Percentiles rank a stretch among this genome's conserved stretches.
Conservation (phyloP, 2,888 invertebrate genomes). For the Tolmerus cingulatus region DNA sequence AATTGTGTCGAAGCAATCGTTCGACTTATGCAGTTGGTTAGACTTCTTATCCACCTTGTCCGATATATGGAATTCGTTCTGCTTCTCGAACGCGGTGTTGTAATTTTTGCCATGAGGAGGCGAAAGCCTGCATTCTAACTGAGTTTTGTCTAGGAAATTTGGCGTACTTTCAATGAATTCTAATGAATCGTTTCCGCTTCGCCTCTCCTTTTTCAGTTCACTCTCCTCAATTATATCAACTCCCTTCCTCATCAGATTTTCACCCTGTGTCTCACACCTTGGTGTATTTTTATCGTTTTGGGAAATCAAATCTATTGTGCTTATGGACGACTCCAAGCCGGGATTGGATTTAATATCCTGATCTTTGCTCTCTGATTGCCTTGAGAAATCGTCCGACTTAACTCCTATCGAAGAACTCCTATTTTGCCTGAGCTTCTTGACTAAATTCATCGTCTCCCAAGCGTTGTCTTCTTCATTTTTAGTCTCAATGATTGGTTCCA, state of each 20-base stretch:
- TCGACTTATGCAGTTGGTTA: background rate
- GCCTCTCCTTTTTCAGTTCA: background rate
- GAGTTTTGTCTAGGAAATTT: conserved; percentile 1
- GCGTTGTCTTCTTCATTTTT: conserved; percentile 74
- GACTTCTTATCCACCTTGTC: conserved; percentile 2
- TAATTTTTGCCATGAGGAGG: background rate
- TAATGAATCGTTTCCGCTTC: background rate
- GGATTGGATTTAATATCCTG: conserved; percentile 46
- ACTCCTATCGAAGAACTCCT: conserved; percentile 67
- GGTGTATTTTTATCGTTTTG: background rate
- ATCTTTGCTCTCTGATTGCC: conserved; percentile 39
- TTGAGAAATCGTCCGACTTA: conserved; percentile 63
- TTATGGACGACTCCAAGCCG: background rate
- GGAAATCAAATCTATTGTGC: background rate
- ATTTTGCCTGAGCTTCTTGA: conserved; percentile 83
- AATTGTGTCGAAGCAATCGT: conserved; percentile 52
- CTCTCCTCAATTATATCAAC: background rate
- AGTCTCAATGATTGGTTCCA: conserved; percentile 43
- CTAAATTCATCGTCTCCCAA: conserved; percentile 82
- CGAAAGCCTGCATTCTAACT: background rate
- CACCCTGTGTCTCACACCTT: background rate
- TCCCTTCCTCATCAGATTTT: background rate
- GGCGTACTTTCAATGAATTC: background rate
- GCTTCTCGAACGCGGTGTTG: background rate
- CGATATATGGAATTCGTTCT: background rate